Conservation (phyloP, 2,113 vertebrate genomes). For the Scomber colias region DNA sequence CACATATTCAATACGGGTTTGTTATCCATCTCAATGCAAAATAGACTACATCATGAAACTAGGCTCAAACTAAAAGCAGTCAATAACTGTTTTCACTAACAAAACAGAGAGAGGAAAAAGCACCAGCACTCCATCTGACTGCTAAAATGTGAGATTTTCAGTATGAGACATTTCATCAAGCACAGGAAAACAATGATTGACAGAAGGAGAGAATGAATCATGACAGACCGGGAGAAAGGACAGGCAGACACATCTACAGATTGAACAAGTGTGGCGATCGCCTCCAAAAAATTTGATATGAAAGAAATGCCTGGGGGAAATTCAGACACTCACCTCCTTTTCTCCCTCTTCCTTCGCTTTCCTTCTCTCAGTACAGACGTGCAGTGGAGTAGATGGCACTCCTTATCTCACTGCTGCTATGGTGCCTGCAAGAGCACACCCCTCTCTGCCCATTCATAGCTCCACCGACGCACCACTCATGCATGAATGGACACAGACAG, state of each 20-base stretch:
- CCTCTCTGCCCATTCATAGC: conserved; percentile 81
- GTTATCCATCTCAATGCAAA: conserved; percentile 11
- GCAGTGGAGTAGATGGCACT: conserved; percentile 70
- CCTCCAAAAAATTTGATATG: conserved; percentile 14
- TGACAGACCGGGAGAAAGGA: conserved; percentile 24
- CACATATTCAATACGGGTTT: conserved; percentile 25
- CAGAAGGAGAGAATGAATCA: conserved; percentile 45
- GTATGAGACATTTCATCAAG: conserved; percentile 34
- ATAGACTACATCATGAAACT: neutral
- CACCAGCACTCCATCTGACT: neutral
- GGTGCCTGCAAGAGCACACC: conserved; percentile 72
- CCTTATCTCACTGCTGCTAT: conserved; percentile 75
- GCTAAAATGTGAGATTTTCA: conserved; percentile 40
- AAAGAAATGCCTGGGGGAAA: conserved; percentile 33
- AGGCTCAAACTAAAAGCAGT: conserved; percentile 14
- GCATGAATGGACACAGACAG: conserved; percentile 16
- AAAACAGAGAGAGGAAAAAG: neutral
- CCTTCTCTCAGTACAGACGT: conserved; percentile 65
- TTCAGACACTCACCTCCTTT: conserved; percentile 63
- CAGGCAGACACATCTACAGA: conserved; percentile 26
- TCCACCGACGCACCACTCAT: conserved; percentile 61
- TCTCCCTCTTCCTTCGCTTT: conserved; percentile 25
- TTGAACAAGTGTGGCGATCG: conserved; percentile 12
- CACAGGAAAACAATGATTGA: conserved; percentile 34
- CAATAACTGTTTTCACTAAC: neutral